Conservation (phyloP, 2,797 vertebrate species). For the Cossypha polioptera region DNA sequence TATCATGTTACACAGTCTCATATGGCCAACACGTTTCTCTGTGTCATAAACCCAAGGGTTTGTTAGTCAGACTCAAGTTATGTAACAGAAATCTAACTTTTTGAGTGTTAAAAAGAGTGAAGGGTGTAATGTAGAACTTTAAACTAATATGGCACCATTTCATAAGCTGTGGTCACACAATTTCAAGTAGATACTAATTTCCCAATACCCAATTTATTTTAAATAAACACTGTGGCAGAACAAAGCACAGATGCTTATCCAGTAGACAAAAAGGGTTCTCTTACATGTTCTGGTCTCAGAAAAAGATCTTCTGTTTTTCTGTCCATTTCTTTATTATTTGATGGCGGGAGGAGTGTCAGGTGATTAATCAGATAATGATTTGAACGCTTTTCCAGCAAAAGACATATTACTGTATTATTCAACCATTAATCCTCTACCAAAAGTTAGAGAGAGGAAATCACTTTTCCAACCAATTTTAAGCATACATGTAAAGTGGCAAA, state of each 20-base stretch:
- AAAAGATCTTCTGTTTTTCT: background rate
- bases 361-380: background rate
- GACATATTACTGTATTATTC: background rate
- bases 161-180: fast-evolving
- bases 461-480: background rate
- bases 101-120: background rate
- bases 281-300: background rate
- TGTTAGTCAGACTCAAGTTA: background rate
- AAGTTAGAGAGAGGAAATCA: fast-evolving
- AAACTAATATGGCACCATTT: background rate
- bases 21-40: background rate
- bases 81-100: background rate
- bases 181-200: background rate
- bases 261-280: background rate
- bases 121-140: background rate
- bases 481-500: fast-evolving
- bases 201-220: background rate
- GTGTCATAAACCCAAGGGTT: background rate
- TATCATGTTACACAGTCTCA: background rate
- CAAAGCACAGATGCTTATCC: background rate
- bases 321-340: background rate
- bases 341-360: fast-evolving
- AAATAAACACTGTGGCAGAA: background rate
- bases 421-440: background rate
- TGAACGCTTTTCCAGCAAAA: background rate